Conservation (phyloP, 2,797 vertebrate species). For the Bovichtus variegatus region DNA sequence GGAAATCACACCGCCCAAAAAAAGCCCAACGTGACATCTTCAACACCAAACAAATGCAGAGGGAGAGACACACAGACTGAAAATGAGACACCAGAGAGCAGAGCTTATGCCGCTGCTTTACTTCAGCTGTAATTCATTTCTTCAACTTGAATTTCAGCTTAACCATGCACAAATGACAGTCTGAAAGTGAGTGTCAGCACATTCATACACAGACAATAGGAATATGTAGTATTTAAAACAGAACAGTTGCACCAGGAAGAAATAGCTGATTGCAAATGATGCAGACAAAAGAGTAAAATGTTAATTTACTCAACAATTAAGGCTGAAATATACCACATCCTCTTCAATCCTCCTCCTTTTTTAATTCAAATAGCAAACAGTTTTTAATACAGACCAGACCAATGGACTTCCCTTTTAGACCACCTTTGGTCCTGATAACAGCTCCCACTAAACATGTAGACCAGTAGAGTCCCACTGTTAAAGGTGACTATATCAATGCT, state of each 20-base stretch:
- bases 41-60: slow-evolving; percentile 63
- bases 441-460: neutral
- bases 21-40: slow-evolving; percentile 52
- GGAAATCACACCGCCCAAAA: slow-evolving; percentile 67
- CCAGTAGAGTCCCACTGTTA: neutral
- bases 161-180: slow-evolving; percentile 21
- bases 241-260: neutral
- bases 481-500: neutral
- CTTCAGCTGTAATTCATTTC: slow-evolving; percentile 37
- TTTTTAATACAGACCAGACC: neutral
- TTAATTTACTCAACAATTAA: neutral
- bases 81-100: slow-evolving; percentile 40
- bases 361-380: neutral
- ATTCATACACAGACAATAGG: neutral
- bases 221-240: neutral
- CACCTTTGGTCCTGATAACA: neutral
- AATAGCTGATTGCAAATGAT: neutral
- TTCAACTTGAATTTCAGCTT: slow-evolving; percentile 16
- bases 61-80: slow-evolving; percentile 41
- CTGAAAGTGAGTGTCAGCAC: slow-evolving; percentile 21
- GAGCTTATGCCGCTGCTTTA: slow-evolving; percentile 42
- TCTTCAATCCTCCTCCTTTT: neutral
- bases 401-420: neutral
- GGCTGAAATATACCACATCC: neutral
- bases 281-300: slow-evolving; percentile 11